These are phyloP conservation scores for Mallotus villosus DNA, from an alignment of 2,797 vertebrate genomes.

Conservation along the genomic window DNA sequence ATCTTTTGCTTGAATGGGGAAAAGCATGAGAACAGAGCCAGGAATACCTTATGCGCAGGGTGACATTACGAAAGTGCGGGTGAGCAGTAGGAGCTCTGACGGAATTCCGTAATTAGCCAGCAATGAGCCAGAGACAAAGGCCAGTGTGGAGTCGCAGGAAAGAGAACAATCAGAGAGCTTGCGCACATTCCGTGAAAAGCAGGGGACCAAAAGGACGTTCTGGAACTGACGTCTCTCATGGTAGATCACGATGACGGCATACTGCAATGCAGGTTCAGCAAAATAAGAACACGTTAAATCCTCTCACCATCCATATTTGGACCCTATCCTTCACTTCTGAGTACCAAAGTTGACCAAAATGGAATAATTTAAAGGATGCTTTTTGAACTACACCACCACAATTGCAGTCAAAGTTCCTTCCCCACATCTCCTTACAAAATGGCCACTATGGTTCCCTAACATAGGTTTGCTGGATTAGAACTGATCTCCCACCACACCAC, in stretches of 20 bases:
- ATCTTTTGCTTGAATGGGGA: constrained; percentile 36
- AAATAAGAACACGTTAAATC: not conserved
- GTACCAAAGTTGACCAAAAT: not conserved
- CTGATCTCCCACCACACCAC: constrained; percentile 77
- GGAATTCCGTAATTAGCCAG: constrained; percentile 79
- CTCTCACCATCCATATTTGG: not conserved
- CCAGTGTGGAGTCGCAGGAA: constrained; percentile 75
- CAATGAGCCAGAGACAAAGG: constrained; percentile 73
- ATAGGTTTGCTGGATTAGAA: constrained; percentile 73
- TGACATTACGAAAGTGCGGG: constrained; percentile 59
- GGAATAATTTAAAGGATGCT: not conserved
- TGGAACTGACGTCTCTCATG: too few species aligned
- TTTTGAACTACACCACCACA: too few species aligned
- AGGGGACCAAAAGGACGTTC: constrained; percentile 14
- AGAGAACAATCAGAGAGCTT: constrained; percentile 75
- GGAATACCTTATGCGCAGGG: constrained; percentile 68
- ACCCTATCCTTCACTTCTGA: not conserved
- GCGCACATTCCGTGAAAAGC: constrained; percentile 80
- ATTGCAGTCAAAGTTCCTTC: constrained; percentile 21
- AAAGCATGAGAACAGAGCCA: constrained; percentile 63
- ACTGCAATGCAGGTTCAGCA: not conserved
- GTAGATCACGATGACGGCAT: constrained; percentile 32
- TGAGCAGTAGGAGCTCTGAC: constrained; percentile 57
- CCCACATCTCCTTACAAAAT: constrained; percentile 49
- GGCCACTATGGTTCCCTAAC: constrained; percentile 62